Evolutionary conservation across 2,113 vertebrate species (phyloP).

Genomic region (Hyaena hyaena): DNA sequence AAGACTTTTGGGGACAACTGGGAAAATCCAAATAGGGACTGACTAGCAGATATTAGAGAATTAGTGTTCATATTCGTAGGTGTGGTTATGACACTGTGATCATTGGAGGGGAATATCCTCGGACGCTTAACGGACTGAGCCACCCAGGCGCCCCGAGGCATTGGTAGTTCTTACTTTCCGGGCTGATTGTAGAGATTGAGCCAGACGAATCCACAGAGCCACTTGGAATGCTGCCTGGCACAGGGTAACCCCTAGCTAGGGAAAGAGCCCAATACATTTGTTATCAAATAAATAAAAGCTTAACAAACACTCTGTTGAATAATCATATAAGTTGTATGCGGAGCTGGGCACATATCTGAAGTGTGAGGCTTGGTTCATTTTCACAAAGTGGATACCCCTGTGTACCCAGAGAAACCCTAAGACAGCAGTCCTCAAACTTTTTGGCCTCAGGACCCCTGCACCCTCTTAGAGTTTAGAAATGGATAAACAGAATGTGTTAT

Average conservation of each 20-base stretch:
- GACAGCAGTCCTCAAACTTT: background rate
- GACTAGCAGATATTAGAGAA: background rate
- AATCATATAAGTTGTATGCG: background rate
- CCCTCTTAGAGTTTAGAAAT: background rate
- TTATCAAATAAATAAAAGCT: background rate
- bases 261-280: background rate
- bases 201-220: background rate
- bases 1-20: background rate
- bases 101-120: background rate
- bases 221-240: background rate
- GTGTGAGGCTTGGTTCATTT: background rate
- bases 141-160: background rate
- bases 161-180: background rate
- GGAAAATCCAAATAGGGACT: background rate
- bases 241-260: background rate
- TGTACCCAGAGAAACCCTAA: background rate
- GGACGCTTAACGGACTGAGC: no score
- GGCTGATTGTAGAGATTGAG: background rate
- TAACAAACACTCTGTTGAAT: background rate
- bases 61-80: background rate
- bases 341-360: background rate
- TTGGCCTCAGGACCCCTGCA: background rate
- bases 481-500: background rate
- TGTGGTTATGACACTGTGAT: background rate
- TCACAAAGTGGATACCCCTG: background rate